phyloP scores from a whole-genome alignment of 2,888 invertebrate genomes.

The Trachelus troglodyta region DNA sequence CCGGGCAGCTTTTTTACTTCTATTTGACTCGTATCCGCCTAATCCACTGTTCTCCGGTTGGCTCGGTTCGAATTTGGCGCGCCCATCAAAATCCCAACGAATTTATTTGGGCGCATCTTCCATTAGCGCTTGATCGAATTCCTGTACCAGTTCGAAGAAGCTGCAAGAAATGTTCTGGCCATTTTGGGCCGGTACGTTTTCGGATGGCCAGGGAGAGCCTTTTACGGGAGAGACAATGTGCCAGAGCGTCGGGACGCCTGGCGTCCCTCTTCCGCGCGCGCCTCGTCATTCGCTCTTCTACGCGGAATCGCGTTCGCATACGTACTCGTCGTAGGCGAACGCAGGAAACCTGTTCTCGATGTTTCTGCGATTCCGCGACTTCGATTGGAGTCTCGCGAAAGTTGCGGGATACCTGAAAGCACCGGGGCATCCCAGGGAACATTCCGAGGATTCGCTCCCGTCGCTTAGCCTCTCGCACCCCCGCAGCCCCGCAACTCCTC shows the following conservation, averaged over 20 bases:
- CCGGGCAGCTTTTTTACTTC: constrained; percentile 10
- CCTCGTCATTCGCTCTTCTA: neutral
- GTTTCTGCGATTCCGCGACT: neutral
- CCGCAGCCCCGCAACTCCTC: neutral
- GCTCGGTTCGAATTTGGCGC: neutral
- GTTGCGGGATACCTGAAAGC: neutral
- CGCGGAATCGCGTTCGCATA: neutral
- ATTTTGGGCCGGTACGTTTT: neutral
- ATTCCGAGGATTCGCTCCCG: neutral
- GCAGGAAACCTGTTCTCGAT: neutral
- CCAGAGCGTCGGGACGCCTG: neutral
- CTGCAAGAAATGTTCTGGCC: neutral
- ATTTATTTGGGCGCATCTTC: neutral
- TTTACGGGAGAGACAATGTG: neutral
- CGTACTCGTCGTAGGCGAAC: neutral
- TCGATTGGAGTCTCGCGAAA: neutral
- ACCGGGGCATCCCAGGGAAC: neutral
- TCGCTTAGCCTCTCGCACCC: neutral
- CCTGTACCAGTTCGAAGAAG: neutral
- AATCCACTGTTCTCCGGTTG: neutral
- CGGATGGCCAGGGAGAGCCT: neutral
- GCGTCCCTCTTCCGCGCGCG: neutral
- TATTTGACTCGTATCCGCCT: constrained; percentile 5
- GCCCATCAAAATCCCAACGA: neutral
- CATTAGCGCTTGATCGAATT: neutral